A percentile compares a stretch with the other conserved stretches of the same genome.
These are phyloP conservation scores for Bradypodion ventrale DNA, from an alignment of 2,797 vertebrate genomes.

Conservation along the genomic window DNA sequence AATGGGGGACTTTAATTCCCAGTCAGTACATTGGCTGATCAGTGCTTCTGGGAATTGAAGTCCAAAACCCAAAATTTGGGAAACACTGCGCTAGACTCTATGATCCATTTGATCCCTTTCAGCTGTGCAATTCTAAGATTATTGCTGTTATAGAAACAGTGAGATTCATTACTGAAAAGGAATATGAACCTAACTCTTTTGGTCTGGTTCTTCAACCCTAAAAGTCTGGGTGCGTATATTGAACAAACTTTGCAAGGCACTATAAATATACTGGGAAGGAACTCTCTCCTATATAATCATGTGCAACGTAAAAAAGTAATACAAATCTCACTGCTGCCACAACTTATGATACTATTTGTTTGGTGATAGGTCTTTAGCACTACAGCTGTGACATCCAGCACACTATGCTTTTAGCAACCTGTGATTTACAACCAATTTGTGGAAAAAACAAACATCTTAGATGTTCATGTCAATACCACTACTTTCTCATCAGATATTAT, in stretches of 20 bases:
- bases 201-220: background rate
- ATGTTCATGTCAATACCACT: background rate
- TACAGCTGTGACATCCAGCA: background rate
- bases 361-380: background rate
- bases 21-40: too few species aligned
- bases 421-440: background rate
- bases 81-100: too few species aligned
- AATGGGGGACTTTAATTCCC: too few species aligned
- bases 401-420: background rate
- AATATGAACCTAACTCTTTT: background rate
- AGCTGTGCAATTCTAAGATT: too few species aligned
- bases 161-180: background rate
- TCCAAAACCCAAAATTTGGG: too few species aligned
- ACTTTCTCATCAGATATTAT: background rate
- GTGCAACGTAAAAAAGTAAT: background rate
- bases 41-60: too few species aligned
- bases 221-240: background rate
- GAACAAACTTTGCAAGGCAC: background rate
- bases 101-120: too few species aligned
- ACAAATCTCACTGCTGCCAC: background rate
- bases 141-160: too few species aligned
- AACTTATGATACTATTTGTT: background rate
- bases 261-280: background rate
- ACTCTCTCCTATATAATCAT: background rate
- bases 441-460: background rate